Conservation (phyloP, 2,113 vertebrate species). For the Morone saxatilis region DNA sequence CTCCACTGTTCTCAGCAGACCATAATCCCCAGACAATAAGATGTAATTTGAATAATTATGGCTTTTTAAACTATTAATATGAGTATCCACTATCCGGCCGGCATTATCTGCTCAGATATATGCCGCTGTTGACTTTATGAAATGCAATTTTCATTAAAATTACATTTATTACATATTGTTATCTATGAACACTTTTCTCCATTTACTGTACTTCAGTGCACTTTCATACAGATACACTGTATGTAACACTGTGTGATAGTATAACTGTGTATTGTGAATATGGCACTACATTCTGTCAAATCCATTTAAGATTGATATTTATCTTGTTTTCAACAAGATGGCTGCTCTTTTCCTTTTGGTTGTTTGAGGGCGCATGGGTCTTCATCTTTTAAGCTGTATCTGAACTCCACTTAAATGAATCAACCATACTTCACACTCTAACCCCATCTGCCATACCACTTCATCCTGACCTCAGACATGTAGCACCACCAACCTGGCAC, state of each 20-base stretch:
- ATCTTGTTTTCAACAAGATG: neutral
- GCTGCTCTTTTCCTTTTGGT: neutral
- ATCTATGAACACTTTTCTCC: neutral
- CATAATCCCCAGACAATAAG: neutral
- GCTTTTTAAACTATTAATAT: neutral
- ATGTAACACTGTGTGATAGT: neutral
- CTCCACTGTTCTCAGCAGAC: conserved; percentile 11
- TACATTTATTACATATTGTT: neutral
- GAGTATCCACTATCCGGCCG: neutral
- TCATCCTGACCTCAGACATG: conserved; percentile 2
- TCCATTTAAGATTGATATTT: neutral
- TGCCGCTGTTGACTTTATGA: neutral
- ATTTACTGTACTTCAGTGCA: neutral
- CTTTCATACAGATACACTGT: neutral
- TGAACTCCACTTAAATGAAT: neutral
- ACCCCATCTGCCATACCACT: no score
- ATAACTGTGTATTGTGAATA: neutral
- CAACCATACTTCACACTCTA: neutral
- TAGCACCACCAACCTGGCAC: neutral
- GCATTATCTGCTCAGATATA: neutral
- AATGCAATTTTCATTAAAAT: neutral
- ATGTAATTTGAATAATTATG: conserved; percentile 4
- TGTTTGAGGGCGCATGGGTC: neutral
- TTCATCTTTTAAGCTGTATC: neutral
- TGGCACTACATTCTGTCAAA: neutral